Conservation (phyloP, 2,113 vertebrate species). For the Geococcyx californianus region DNA sequence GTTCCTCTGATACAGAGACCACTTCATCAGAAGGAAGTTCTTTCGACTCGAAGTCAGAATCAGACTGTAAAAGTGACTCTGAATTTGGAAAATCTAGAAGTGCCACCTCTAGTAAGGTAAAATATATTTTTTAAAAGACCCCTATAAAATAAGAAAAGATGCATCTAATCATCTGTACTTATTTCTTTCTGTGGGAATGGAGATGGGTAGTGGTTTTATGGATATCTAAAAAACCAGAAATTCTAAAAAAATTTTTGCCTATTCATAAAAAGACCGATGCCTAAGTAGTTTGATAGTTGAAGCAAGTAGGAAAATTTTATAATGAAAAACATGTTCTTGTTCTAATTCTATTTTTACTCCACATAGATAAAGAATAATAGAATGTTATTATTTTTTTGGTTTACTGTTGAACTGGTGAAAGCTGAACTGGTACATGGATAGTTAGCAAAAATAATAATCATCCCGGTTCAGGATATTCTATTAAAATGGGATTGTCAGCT, state of each 20-base stretch:
- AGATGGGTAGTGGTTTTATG: neutral
- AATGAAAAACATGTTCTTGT: neutral
- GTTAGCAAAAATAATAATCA: neutral
- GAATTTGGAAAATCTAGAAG: conserved; percentile 24
- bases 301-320: neutral
- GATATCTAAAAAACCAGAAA: neutral
- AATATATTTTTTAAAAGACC: rapidly evolving
- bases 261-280: neutral
- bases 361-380: neutral
- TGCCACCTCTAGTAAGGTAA: conserved; percentile 54
- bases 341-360: neutral
- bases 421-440: neutral
- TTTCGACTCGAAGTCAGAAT: conserved; percentile 80
- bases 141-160: neutral
- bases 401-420: neutral
- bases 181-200: neutral
- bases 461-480: neutral
- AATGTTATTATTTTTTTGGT: neutral
- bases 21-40: conserved; percentile 80
- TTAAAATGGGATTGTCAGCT: neutral
- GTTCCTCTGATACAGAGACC: conserved; percentile 65
- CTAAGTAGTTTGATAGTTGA: neutral
- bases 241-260: neutral
- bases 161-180: neutral
- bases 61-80: conserved; percentile 70